Evolutionary conservation across 2,888 invertebrate species (phyloP).

Genomic region (Xanthia icteritia): DNA sequence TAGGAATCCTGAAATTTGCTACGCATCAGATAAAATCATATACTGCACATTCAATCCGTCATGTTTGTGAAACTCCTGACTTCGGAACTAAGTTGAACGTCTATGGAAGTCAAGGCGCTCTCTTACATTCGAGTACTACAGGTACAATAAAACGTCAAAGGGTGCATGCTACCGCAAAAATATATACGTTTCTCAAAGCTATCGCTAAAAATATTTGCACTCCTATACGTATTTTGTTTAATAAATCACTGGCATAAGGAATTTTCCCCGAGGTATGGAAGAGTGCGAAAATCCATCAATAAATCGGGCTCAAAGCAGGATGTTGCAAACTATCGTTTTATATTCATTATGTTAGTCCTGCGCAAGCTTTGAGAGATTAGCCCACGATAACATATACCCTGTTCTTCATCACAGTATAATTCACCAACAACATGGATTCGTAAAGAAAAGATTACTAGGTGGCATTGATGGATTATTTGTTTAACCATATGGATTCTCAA

Average conservation of each 20-base stretch:
- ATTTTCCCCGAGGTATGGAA: constrained; percentile 1
- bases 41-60: background rate
- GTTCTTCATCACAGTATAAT: too few species aligned
- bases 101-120: background rate
- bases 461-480: too few species aligned
- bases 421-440: too few species aligned
- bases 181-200: background rate
- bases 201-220: background rate
- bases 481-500: background rate
- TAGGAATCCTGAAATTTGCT: too few species aligned
- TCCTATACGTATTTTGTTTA: background rate
- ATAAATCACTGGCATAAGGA: background rate
- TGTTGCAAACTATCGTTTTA: background rate
- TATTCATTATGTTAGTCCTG: too few species aligned
- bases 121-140: background rate
- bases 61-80: background rate
- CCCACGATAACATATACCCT: too few species aligned
- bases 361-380: too few species aligned
- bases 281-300: background rate
- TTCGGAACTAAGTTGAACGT: background rate
- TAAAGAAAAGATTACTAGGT: too few species aligned
- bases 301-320: constrained; percentile 4
- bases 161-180: background rate
- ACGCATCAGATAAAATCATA: background rate
- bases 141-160: background rate